Evolutionary conservation across 1,140 invertebrate species (phyloP).

Genomic region (Drosophila neocordata): DNA sequence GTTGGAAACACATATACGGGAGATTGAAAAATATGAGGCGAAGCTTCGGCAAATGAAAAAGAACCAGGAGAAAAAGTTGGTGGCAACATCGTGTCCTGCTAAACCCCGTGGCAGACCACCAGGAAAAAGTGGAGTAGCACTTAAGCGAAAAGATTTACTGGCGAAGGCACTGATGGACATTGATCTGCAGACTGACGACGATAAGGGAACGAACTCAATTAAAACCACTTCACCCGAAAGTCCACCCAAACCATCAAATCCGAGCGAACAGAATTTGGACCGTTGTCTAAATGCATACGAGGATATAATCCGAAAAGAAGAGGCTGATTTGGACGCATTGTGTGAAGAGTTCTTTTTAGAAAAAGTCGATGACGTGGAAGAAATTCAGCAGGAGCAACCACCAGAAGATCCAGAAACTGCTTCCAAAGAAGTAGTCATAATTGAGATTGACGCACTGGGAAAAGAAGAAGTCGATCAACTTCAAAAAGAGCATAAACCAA

Average conservation of each 20-base stretch:
- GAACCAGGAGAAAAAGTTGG: slow-evolving; percentile 25
- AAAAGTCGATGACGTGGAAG: slow-evolving; percentile 7
- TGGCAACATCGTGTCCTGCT: neutral
- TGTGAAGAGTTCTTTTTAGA: slow-evolving; percentile 56
- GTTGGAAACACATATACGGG: slow-evolving; percentile 53
- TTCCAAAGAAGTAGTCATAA: slow-evolving; percentile 59
- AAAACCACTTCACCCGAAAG: neutral
- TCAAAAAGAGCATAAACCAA: slow-evolving; percentile 47
- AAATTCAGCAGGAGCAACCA: neutral
- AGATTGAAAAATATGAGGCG: slow-evolving; percentile 67
- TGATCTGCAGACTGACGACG: slow-evolving; percentile 51
- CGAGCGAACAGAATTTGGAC: slow-evolving; percentile 57
- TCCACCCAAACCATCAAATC: slow-evolving; percentile 34
- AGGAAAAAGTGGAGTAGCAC: neutral
- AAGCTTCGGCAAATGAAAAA: slow-evolving; percentile 54
- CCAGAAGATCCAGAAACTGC: slow-evolving; percentile 7
- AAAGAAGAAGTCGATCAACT: slow-evolving; percentile 60
- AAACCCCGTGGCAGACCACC: neutral
- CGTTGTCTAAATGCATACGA: slow-evolving; percentile 58
- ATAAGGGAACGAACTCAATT: slow-evolving; percentile 10
- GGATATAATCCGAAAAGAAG: slow-evolving; percentile 61
- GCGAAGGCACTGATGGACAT: slow-evolving; percentile 74
- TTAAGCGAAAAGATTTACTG: slow-evolving; percentile 53
- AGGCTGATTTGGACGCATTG: slow-evolving; percentile 50
- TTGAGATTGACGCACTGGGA: slow-evolving; percentile 71